Evolutionary conservation across 2,797 vertebrate species (phyloP).

Genomic region (Sternotherus odoratus): DNA sequence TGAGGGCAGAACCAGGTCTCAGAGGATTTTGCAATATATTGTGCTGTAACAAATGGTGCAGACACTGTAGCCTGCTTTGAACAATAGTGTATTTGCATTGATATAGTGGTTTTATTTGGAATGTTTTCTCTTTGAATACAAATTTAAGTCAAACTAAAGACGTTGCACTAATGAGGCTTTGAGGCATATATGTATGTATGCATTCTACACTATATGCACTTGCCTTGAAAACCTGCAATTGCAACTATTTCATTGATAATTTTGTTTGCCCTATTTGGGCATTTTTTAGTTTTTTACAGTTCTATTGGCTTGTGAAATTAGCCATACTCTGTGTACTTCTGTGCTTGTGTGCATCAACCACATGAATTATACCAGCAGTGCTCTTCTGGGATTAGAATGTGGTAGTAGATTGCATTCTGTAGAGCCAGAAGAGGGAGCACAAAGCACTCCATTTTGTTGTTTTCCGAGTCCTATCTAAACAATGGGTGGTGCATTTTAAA

Average conservation of each 20-base stretch:
- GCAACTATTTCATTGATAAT: not conserved
- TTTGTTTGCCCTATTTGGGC: slow-evolving; percentile 11
- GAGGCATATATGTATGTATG: not conserved
- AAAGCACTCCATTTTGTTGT: slow-evolving; percentile 60
- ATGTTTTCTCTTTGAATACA: not conserved
- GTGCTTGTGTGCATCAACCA: not conserved
- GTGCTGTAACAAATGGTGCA: not conserved
- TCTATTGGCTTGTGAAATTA: not conserved
- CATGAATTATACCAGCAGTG: not conserved
- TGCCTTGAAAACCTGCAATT: not conserved
- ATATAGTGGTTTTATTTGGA: not conserved
- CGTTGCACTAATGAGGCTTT: slow-evolving; percentile 12
- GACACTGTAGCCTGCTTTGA: slow-evolving; percentile 9
- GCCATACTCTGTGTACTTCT: slow-evolving; percentile 1
- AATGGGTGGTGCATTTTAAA: slow-evolving; percentile 52
- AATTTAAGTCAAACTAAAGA: slow-evolving; percentile 2
- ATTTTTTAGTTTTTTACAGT: not conserved
- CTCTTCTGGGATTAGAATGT: slow-evolving; percentile 8
- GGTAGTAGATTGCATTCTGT: slow-evolving; percentile 12
- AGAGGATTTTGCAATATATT: not conserved
- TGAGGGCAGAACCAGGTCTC: not conserved
- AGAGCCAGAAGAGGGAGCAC: slow-evolving; percentile 71
- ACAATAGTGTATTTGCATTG: not conserved
- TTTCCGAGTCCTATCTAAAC: slow-evolving; percentile 24
- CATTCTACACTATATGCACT: not conserved